Evolutionary conservation across 2,888 invertebrate genomes (phyloP).

Genomic region (Notocelia uddmanniana): DNA sequence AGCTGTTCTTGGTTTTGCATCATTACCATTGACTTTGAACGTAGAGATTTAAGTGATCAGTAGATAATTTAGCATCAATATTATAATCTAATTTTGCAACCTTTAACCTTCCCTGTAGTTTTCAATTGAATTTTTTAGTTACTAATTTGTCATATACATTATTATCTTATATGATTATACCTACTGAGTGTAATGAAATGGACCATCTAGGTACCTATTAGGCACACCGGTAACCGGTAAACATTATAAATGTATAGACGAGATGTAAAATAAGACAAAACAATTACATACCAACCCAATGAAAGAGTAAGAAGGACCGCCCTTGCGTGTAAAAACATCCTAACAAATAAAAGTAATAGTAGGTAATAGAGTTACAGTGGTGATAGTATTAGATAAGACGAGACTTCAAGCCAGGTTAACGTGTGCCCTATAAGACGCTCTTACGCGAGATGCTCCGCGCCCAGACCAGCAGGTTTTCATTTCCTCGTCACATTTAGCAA

Average conservation of each 20-base stretch:
- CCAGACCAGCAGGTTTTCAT: background rate
- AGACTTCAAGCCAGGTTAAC: conserved; percentile 3
- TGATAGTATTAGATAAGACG: conserved; percentile 13
- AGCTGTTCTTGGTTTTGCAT: background rate
- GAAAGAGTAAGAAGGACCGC: background rate
- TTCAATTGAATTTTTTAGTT: no score
- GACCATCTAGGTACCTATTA: no score
- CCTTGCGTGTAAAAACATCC: background rate
- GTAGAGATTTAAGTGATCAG: background rate
- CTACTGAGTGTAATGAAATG: no score
- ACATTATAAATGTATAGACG: no score
- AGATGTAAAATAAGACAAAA: no score
- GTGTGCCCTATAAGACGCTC: conserved; percentile 19
- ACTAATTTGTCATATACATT: no score
- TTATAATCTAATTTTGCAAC: no score
- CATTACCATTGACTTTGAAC: background rate
- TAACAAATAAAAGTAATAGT: background rate
- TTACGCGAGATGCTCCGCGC: conserved; percentile 25
- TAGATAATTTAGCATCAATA: background rate
- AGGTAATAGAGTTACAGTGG: background rate
- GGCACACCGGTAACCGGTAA: no score
- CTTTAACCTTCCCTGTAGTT: no score
- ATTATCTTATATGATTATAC: no score
- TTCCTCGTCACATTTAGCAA: conserved; percentile 23
- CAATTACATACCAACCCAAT: no score